A percentile compares a stretch with the other conserved stretches of the same genome.
phyloP scores from a whole-genome alignment of 2,113 vertebrate species.

The Microtus pennsylvanicus region DNA sequence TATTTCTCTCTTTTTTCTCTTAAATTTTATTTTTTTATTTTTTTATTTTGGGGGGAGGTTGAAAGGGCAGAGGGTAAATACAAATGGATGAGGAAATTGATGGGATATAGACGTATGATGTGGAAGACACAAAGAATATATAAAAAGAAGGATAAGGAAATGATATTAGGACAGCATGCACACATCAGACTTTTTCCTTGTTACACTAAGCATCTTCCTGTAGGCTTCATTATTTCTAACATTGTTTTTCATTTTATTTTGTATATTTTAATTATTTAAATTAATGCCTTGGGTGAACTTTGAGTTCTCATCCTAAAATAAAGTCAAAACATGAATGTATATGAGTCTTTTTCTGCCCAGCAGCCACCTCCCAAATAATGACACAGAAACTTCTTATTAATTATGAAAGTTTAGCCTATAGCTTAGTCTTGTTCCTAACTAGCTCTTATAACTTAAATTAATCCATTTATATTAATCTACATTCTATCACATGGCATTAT shows the following conservation, averaged over 20 bases:
- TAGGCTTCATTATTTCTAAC: not conserved
- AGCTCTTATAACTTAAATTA: not conserved
- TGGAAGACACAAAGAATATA: not conserved
- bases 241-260: not conserved
- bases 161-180: not conserved
- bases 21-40: not conserved
- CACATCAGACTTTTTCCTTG: not conserved
- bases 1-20: not conserved
- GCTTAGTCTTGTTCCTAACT: not conserved
- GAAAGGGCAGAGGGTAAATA: not conserved
- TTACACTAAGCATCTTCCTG: not conserved
- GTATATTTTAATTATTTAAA: slow-evolving; percentile 36
- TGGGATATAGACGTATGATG: not conserved
- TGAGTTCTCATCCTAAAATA: not conserved
- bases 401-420: not conserved
- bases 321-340: not conserved
- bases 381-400: not conserved
- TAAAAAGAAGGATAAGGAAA: not conserved
- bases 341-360: not conserved
- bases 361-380: not conserved
- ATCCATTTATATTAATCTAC: not conserved
- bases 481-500: not conserved
- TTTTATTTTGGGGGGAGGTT: not conserved
- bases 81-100: not conserved
- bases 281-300: not conserved